Evolutionary conservation across 37 sponge, comb jelly and placozoan genomes (phyloP).

Genomic region (Cladorhizidae sp.): DNA sequence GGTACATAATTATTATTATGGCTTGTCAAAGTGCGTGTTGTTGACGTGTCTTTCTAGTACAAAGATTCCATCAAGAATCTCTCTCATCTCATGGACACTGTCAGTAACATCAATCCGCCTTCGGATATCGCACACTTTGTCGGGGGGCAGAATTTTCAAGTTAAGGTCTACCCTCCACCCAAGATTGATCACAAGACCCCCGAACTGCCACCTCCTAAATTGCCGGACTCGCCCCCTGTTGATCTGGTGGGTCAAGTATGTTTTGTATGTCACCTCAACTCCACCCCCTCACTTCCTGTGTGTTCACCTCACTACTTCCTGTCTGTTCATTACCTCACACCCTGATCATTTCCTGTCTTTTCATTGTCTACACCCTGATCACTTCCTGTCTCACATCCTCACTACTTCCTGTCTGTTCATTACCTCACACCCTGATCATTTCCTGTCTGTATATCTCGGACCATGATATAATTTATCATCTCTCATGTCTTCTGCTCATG

Average conservation of each 20-base stretch:
- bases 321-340: no score
- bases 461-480: no score
- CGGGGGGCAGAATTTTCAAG: slow-evolving; percentile 19
- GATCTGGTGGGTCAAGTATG: slow-evolving; percentile 25
- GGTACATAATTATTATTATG: neutral
- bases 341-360: no score
- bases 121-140: slow-evolving; percentile 30
- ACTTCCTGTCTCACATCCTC: no score
- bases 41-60: neutral
- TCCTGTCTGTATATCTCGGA: no score
- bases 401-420: no score
- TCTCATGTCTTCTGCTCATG: no score
- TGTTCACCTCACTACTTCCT: no score
- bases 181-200: slow-evolving; percentile 23
- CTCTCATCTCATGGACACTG: neutral
- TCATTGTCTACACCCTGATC: no score
- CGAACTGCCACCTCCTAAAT: slow-evolving; percentile 37
- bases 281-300: no score
- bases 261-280: no score
- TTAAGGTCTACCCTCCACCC: slow-evolving; percentile 58
- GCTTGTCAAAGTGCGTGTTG: neutral
- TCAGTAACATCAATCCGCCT: neutral
- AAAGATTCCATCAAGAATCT: slow-evolving; percentile 9
- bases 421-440: no score
- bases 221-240: slow-evolving; percentile 39